Conservation (phyloP, 2,113 vertebrate species). For the Strix aluco region DNA sequence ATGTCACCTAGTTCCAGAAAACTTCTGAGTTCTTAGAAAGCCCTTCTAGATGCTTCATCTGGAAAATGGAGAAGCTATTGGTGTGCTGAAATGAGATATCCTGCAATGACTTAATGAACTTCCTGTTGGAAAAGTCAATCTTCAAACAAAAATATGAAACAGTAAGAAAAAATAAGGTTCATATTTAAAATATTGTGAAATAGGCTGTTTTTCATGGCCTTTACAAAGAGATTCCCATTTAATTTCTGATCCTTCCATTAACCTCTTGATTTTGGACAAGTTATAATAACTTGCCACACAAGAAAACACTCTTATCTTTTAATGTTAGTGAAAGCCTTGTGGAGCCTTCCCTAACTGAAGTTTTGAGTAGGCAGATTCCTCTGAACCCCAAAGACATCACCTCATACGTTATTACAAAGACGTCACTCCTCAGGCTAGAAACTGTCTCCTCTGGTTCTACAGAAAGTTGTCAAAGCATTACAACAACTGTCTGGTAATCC, state of each 20-base stretch:
- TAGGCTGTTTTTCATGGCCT: background rate
- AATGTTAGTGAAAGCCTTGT: background rate
- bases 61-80: background rate
- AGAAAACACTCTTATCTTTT: background rate
- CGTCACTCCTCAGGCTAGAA: background rate
- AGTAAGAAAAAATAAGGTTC: background rate
- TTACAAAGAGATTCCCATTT: background rate
- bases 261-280: background rate
- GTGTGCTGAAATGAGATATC: background rate
- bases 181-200: background rate
- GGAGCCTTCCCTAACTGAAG: background rate
- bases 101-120: background rate
- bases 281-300: background rate
- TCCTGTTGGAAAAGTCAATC: background rate
- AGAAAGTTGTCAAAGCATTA: background rate
- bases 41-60: background rate
- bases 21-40: background rate
- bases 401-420: background rate
- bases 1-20: background rate
- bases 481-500: background rate
- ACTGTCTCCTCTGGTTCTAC: background rate
- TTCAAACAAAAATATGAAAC: background rate
- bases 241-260: background rate
- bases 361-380: background rate
- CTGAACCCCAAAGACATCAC: background rate